phyloP scores from a whole-genome alignment of 2,888 invertebrate genomes.

The Molorchus minor region DNA sequence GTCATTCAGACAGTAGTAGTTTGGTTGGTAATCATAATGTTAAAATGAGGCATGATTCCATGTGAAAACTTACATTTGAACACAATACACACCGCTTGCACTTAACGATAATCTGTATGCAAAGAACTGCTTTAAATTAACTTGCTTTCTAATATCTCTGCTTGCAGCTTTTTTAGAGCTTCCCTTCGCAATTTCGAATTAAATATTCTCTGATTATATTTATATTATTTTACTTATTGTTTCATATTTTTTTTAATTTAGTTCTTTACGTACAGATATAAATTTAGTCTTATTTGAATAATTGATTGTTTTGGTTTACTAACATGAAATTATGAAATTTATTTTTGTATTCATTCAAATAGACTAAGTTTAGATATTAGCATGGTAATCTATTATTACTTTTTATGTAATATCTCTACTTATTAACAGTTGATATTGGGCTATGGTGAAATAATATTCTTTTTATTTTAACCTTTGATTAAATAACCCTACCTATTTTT shows the following conservation, averaged over 20 bases:
- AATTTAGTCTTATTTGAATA: conserved; percentile 17
- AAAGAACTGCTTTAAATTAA: conserved; percentile 50
- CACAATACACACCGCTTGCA: conserved; percentile 49
- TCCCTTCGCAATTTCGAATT: conserved; percentile 40
- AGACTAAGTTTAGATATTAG: conserved; percentile 17
- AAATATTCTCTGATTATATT: background rate
- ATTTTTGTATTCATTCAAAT: background rate
- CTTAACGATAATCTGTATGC: conserved; percentile 53
- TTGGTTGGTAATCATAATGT: conserved; percentile 37
- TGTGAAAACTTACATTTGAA: conserved; percentile 23
- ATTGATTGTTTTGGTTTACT: background rate
- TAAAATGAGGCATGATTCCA: conserved; percentile 56
- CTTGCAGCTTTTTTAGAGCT: conserved; percentile 39
- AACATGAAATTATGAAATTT: background rate
- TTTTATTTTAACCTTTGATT: conserved; percentile 3
- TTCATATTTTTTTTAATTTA: conserved; percentile 34
- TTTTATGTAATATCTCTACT: background rate
- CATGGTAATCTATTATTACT: conserved; percentile 23
- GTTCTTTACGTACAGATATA: conserved; percentile 57
- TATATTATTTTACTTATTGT: background rate
- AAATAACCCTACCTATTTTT: background rate
- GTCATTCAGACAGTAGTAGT: conserved; percentile 2
- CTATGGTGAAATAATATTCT: conserved; percentile 22
- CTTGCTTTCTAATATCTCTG: conserved; percentile 40
- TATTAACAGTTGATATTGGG: background rate